Percentiles rank a stretch among this genome's conserved stretches.
Evolutionary conservation across 92 coral and sea anemone species (phyloP).

Genomic region (Plumapathes pennacea): DNA sequence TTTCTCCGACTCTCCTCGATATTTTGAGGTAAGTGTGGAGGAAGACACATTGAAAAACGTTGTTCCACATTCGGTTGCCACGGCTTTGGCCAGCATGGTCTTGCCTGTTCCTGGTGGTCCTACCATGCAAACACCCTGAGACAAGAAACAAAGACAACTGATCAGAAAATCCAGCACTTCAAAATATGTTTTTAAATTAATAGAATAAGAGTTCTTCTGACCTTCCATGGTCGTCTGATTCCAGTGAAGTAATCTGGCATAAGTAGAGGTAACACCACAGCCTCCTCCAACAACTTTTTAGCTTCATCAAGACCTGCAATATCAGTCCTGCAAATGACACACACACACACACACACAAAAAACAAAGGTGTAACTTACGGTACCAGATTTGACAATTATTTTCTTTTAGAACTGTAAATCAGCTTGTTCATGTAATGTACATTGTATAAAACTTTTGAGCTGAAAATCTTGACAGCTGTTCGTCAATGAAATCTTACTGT

Average conservation of each 20-base stretch:
- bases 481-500: too few species aligned
- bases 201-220: not conserved
- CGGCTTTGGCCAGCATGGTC: slow-evolving; percentile 97
- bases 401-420: not conserved
- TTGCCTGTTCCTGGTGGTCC: slow-evolving; percentile 99
- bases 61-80: slow-evolving; percentile 96
- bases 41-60: slow-evolving; percentile 97
- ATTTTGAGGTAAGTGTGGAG: slow-evolving; percentile 92
- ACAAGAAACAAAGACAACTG: too few species aligned
- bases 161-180: too few species aligned
- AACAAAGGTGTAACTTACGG: not conserved
- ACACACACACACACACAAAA: not conserved
- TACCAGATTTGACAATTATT: not conserved
- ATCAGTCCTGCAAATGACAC: slow-evolving; percentile 63
- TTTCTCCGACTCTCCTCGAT: slow-evolving; percentile 97
- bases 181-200: not conserved
- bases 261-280: slow-evolving; percentile 91
- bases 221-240: slow-evolving; percentile 97
- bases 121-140: slow-evolving; percentile 97
- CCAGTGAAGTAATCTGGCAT: slow-evolving; percentile 99
- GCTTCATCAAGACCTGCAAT: slow-evolving; percentile 94
- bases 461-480: too few species aligned
- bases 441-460: too few species aligned
- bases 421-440: not conserved
- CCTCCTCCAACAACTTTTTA: slow-evolving; percentile 89